Evolutionary conservation across 2,113 vertebrate species (phyloP).

Genomic region (Microtus pennsylvanicus): DNA sequence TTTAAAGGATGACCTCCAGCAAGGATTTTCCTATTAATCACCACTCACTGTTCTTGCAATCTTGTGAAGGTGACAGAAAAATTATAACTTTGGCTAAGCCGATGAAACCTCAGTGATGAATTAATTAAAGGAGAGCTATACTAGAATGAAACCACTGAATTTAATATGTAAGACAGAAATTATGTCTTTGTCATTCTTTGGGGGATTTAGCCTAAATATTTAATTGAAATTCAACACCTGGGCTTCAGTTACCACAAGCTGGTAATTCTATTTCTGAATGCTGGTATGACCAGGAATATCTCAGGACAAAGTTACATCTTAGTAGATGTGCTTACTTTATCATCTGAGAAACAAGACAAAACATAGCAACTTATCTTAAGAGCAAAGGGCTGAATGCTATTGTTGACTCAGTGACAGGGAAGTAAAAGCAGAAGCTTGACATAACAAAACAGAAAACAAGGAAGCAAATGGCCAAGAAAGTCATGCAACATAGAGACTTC

Average conservation of each 20-base stretch:
- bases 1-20: slow-evolving; percentile 51
- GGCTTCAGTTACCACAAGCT: too few relatives aligned
- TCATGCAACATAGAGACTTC: not conserved
- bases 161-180: not conserved
- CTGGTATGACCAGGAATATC: not conserved
- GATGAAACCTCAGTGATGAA: not conserved
- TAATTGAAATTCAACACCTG: not conserved
- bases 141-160: slow-evolving; percentile 6
- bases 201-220: not conserved
- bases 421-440: not conserved
- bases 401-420: not conserved
- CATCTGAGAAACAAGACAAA: too few relatives aligned
- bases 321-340: not conserved
- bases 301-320: not conserved
- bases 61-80: not conserved
- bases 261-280: not conserved
- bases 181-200: not conserved
- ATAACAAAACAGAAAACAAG: slow-evolving; percentile 4
- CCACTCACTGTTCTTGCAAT: not conserved
- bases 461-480: not conserved
- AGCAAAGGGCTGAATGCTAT: not conserved
- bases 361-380: not conserved
- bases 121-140: slow-evolving; percentile 10
- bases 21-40: slow-evolving; percentile 14
- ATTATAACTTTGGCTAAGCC: not conserved